Evolutionary conservation across 2,113 vertebrate species (phyloP), one percentile per base, ranked within the genome.

Genomic region (Microcebus tavaratra): DNA sequence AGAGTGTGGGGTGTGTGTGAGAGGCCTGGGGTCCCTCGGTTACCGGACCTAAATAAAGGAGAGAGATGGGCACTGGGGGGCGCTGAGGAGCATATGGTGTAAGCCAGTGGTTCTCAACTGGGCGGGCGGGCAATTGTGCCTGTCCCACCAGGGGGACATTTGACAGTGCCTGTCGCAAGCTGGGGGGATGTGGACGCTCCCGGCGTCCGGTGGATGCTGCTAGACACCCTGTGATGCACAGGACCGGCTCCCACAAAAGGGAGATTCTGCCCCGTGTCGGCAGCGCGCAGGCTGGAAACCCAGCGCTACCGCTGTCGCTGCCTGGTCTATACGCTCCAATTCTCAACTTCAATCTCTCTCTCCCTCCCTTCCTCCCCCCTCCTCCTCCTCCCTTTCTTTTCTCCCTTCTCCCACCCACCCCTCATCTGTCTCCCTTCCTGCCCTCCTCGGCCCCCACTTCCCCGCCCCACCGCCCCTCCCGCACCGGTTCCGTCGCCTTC

Each of bases 221-320:
- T 18, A 0, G 25, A 42, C 53, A 21, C 4, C 21, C 34, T 0
- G 0, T n/a, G 15, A 5, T 0, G 90, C 76, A 31, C 67, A 70
- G 61, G 42, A 17, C 1, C 0, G 59, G 23, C 34, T n/a, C 76
- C 48, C 29, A 15, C 59, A 18, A 3, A 50, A 63, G 23, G 11
- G 8, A 1, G 11, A 17, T 2, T 17, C 9, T 0, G 0, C 8
- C 53, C 29, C 21, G 20, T 14, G 20, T 14, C 75, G 18, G 61
- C 2, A 1, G 12, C 8, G 42, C 50, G 4, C 4, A 20, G 55
- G 14, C 2, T 7, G 36, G n/a, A 39, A 34, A 18, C 25, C 13
- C 5, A 15, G 27, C 13, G 3, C 29, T 6, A 0, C 12, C 27
- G 6, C 12, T 0, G 18, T 9, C n/a, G 90, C 27, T 1, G 80